These are phyloP conservation scores for Protosalanx chinensis DNA, from an alignment of 2,797 vertebrate genomes.

Conservation along the genomic window DNA sequence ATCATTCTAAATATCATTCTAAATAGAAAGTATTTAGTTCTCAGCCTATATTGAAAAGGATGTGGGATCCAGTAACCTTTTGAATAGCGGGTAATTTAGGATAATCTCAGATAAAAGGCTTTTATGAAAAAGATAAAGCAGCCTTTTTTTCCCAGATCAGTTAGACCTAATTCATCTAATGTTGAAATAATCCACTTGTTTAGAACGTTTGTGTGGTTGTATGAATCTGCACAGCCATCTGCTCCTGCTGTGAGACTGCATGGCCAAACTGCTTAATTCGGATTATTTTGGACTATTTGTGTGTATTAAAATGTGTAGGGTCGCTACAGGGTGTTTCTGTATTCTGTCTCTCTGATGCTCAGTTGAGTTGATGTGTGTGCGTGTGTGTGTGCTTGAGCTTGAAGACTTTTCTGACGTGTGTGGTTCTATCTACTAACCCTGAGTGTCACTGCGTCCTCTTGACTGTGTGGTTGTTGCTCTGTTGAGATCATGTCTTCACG, in stretches of 20 bases:
- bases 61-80: background rate
- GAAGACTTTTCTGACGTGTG: background rate
- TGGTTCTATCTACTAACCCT: slow-evolving; percentile 28
- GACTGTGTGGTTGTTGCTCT: background rate
- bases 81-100: background rate
- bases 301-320: background rate
- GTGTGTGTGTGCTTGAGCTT: background rate
- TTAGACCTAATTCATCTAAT: slow-evolving; percentile 36
- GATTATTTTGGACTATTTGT: too few relatives aligned
- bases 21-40: background rate
- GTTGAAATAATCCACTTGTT: slow-evolving; percentile 54
- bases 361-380: background rate
- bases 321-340: background rate
- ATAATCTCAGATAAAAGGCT: background rate
- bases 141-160: slow-evolving; percentile 27
- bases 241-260: slow-evolving; percentile 37
- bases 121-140: background rate
- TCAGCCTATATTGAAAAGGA: background rate
- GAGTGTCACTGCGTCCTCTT: slow-evolving; percentile 19
- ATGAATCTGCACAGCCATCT: slow-evolving; percentile 46
- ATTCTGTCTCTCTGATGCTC: background rate
- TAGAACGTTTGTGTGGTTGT: slow-evolving; percentile 25
- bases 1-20: too few relatives aligned
- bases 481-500: slow-evolving; percentile 15
- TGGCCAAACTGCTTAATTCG: slow-evolving; percentile 11